Evolutionary conservation across 2,113 vertebrate species (phyloP).

Genomic region (Cryptomyrus ogoouensis): DNA sequence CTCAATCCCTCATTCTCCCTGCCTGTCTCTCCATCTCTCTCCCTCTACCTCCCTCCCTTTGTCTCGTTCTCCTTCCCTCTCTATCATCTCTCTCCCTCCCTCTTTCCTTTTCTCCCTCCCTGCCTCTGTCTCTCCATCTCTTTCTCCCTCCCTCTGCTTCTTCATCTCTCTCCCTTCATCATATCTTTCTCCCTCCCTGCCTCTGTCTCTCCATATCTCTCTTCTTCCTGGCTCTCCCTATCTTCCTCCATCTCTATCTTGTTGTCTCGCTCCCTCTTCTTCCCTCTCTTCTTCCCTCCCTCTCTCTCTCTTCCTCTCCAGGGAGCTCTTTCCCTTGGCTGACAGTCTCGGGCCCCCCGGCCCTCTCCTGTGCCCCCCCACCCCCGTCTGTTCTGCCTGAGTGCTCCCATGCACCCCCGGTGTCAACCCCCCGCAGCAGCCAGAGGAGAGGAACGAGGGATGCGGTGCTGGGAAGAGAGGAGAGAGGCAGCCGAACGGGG

Average conservation of each 20-base stretch:
- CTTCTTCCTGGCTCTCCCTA: not conserved
- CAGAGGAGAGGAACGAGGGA: constrained; percentile 10
- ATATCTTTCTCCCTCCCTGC: not conserved
- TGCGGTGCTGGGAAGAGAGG: not conserved
- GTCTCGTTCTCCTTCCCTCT: not conserved
- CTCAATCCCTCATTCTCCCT: not conserved
- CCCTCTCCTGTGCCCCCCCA: constrained; percentile 13
- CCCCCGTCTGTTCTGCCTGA: constrained; percentile 27
- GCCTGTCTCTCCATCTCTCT: not conserved
- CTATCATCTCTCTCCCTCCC: not conserved
- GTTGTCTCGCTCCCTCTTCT: not conserved
- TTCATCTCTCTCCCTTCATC: not conserved
- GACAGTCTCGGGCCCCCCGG: constrained; percentile 23
- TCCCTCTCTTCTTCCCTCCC: not conserved
- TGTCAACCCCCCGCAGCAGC: constrained; percentile 25
- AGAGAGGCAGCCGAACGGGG: not conserved
- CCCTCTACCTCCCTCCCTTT: no score
- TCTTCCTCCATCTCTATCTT: constrained; percentile 1
- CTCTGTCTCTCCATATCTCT: not conserved
- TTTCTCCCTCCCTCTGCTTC: not conserved
- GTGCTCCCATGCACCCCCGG: constrained; percentile 12
- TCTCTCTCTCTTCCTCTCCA: constrained; percentile 16
- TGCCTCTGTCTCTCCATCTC: not conserved
- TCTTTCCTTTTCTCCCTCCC: not conserved
- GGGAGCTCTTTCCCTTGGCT: constrained; percentile 25